Percentiles rank a stretch among this genome's conserved stretches.
phyloP scores from a whole-genome alignment of 2,113 vertebrate species.

The Isichthys henryi region DNA sequence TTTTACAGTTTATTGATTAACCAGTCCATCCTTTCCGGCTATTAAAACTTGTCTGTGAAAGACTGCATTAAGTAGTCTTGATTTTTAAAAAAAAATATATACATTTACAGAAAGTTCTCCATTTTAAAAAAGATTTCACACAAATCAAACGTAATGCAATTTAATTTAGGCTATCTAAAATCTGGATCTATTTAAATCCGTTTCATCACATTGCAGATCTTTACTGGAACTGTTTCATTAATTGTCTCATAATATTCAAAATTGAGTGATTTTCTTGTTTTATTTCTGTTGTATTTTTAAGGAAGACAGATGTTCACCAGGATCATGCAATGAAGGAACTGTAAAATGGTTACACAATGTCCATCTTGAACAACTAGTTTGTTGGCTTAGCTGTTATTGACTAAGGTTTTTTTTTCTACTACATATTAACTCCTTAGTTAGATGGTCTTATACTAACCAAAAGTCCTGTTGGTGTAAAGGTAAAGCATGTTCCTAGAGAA shows the following conservation, averaged over 20 bases:
- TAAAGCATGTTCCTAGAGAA: neutral
- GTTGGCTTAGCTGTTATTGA: neutral
- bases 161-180: neutral
- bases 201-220: neutral
- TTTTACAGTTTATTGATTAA: neutral
- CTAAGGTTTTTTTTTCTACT: neutral
- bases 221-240: neutral
- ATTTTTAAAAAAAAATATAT: neutral
- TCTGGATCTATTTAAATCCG: neutral
- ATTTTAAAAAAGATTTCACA: neutral
- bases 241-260: neutral
- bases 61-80: conserved; percentile 1
- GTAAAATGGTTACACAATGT: neutral
- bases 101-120: neutral
- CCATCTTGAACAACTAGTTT: neutral
- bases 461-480: neutral
- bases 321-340: neutral
- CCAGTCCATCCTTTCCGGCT: neutral
- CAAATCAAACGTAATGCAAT: neutral
- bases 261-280: neutral
- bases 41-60: neutral
- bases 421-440: neutral
- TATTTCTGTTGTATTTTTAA: neutral
- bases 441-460: neutral
- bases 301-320: neutral